Evolutionary conservation across 2,113 vertebrate species (phyloP).

Genomic region (Apus apus): DNA sequence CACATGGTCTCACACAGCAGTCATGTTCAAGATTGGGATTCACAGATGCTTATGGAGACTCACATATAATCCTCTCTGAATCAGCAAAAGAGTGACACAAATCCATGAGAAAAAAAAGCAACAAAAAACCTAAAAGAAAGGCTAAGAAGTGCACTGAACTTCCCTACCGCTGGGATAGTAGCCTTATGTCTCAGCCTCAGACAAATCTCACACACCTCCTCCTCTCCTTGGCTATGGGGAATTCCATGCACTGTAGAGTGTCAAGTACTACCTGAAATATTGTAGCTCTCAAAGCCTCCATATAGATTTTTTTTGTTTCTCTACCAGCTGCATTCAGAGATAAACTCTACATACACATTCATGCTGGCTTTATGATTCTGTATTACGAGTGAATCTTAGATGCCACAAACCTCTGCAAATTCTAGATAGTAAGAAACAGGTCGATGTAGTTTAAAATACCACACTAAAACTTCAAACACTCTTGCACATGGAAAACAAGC

Average conservation of each 20-base stretch:
- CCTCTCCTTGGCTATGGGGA: background rate
- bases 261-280: background rate
- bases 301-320: background rate
- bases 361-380: background rate
- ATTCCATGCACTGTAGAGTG: background rate
- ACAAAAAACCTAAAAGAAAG: background rate
- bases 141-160: background rate
- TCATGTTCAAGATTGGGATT: background rate
- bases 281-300: background rate
- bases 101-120: background rate
- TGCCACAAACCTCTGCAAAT: background rate
- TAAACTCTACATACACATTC: fast-evolving
- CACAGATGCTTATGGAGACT: background rate
- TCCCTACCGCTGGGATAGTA: background rate
- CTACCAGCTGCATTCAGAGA: background rate
- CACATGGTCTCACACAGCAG: background rate
- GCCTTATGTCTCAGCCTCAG: background rate
- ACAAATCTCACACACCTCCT: background rate
- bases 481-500: background rate
- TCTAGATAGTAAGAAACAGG: background rate
- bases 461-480: background rate
- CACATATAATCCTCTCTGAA: background rate
- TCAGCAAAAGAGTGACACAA: background rate
- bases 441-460: background rate
- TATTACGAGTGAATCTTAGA: background rate